These are phyloP conservation scores for Syngnathus floridae DNA, from an alignment of 2,113 vertebrate genomes.

Conservation along the genomic window DNA sequence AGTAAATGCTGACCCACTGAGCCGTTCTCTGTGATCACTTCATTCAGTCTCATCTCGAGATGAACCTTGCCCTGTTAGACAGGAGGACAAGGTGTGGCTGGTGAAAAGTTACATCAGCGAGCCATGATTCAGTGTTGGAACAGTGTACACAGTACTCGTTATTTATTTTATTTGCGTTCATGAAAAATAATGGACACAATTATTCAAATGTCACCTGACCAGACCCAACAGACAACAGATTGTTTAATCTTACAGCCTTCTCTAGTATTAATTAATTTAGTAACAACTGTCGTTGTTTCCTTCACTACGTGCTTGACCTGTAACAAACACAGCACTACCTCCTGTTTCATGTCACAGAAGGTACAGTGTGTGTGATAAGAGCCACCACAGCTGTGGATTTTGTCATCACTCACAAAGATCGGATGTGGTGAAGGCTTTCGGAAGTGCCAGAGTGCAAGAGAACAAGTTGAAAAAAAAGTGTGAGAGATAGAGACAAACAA, in stretches of 20 bases:
- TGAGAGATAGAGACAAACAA: slow-evolving; percentile 34
- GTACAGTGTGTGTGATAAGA: slow-evolving; percentile 24
- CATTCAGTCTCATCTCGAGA: slow-evolving; percentile 91
- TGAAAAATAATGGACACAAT: not conserved
- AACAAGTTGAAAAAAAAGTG: slow-evolving; percentile 9
- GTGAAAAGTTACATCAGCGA: not conserved
- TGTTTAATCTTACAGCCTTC: not conserved
- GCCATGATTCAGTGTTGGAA: not conserved
- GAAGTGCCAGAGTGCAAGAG: slow-evolving; percentile 50
- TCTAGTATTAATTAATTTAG: not conserved
- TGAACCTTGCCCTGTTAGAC: slow-evolving; percentile 89
- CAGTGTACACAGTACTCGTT: not conserved
- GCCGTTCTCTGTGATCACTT: slow-evolving; percentile 94
- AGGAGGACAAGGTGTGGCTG: slow-evolving; percentile 17
- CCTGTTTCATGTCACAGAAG: slow-evolving; percentile 5
- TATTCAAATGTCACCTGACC: not conserved
- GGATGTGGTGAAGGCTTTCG: slow-evolving; percentile 64
- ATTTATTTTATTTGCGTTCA: not conserved
- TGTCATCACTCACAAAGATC: slow-evolving; percentile 48
- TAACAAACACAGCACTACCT: not conserved
- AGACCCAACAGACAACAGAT: not conserved
- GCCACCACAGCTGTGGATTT: slow-evolving; percentile 43
- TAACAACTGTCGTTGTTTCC: not conserved
- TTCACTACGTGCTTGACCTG: not conserved
- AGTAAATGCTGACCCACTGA: slow-evolving; percentile 86